A percentile compares a stretch with the other conserved stretches of the same genome.
phyloP scores from a whole-genome alignment of 2,113 vertebrate genomes.

The Hystrix cristata region DNA sequence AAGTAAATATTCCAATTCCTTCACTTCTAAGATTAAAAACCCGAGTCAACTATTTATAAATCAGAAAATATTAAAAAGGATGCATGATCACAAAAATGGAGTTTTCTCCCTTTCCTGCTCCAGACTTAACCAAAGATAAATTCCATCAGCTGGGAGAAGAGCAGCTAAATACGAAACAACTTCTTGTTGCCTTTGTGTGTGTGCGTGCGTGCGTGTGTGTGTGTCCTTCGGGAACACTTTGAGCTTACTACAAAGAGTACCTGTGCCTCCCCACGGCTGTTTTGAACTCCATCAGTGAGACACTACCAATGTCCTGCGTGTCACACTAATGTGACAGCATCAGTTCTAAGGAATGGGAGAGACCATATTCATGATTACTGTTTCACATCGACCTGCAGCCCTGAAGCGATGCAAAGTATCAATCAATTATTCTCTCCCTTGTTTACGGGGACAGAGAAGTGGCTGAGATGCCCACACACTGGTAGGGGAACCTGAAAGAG shows the following conservation, averaged over 20 bases:
- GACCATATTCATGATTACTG: background rate
- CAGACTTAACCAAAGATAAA: background rate
- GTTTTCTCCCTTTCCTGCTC: background rate
- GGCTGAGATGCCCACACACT: background rate
- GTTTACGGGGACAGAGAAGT: accelerated
- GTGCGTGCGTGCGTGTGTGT: background rate
- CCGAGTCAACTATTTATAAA: background rate
- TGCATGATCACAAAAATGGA: background rate
- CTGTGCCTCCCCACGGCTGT: background rate
- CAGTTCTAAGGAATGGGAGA: too few relatives aligned
- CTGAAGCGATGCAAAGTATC: background rate
- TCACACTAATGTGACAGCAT: background rate
- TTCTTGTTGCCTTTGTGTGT: background rate
- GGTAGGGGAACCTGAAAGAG: background rate
- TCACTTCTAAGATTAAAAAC: background rate
- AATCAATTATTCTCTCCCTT: background rate
- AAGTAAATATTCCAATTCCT: background rate
- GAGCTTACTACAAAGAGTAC: background rate
- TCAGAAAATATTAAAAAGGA: background rate
- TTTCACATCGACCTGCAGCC: background rate
- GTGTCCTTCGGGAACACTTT: background rate
- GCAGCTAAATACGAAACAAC: background rate
- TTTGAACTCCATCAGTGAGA: background rate
- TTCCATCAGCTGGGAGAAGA: too few relatives aligned
- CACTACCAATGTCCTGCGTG: background rate